phyloP scores from a whole-genome alignment of 2,797 vertebrate species.

The Anabas testudineus region DNA sequence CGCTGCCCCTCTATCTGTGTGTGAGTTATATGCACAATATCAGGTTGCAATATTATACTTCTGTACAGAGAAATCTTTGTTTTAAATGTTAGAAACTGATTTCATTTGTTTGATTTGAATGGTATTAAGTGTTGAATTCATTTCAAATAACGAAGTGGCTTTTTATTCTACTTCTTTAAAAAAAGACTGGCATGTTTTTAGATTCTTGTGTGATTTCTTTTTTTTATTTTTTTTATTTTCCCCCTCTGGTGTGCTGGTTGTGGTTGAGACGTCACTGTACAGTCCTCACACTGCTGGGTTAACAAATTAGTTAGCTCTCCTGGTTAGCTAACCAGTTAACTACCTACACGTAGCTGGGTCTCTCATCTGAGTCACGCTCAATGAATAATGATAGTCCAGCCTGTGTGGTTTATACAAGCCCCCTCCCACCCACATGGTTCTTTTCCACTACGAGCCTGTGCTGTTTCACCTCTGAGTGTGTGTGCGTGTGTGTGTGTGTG shows the following conservation, averaged over 20 bases:
- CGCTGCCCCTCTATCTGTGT: conserved; percentile 76
- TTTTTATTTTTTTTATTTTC: not conserved
- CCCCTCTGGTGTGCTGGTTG: conserved; percentile 61
- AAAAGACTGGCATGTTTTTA: conserved; percentile 79
- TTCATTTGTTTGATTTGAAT: conserved; percentile 80
- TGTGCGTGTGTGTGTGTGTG: conserved; percentile 29
- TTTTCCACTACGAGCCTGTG: conserved; percentile 74
- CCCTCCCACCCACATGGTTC: conserved; percentile 67
- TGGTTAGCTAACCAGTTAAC: conserved; percentile 38
- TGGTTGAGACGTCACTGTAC: conserved; percentile 75
- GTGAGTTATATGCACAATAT: conserved; percentile 88
- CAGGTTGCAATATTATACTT: conserved; percentile 88
- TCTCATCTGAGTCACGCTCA: conserved; percentile 66
- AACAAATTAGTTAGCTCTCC: conserved; percentile 46
- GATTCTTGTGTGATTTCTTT: conserved; percentile 71
- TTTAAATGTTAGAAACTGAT: conserved; percentile 76
- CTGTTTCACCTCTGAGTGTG: conserved; percentile 69
- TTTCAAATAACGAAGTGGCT: conserved; percentile 75
- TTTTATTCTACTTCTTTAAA: conserved; percentile 76
- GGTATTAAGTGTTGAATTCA: conserved; percentile 77
- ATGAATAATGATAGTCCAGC: conserved; percentile 73
- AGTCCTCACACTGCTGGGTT: conserved; percentile 65
- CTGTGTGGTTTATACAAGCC: conserved; percentile 64
- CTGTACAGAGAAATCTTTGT: conserved; percentile 80
- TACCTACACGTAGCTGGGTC: conserved; percentile 52